phyloP scores from a whole-genome alignment of 64 coral and sea anemone genomes.

The Dendrophyllia cribrosa region DNA sequence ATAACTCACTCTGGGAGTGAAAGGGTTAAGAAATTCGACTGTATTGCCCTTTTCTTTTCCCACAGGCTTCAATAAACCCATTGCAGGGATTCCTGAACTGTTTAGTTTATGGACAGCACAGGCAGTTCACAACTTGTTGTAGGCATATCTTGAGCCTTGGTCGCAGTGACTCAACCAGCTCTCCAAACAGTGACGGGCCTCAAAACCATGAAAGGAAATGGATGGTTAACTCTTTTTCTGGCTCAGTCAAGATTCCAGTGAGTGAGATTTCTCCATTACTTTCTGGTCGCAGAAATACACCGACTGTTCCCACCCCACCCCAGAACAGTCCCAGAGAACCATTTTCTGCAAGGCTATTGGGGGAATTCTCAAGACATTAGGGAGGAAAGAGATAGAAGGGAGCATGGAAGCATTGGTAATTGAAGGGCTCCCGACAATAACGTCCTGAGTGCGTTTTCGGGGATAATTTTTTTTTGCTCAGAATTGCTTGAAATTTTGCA shows the following conservation, averaged over 20 bases:
- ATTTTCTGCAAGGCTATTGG: constrained; percentile 1
- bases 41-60: not conserved
- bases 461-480: too few relatives aligned
- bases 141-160: not conserved
- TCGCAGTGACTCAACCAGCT: not conserved
- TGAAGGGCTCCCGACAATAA: too few relatives aligned
- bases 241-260: constrained; percentile 24
- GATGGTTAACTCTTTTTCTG: not conserved
- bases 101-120: constrained; percentile 80
- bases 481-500: too few relatives aligned
- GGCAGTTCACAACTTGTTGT: constrained; percentile 39
- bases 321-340: not conserved
- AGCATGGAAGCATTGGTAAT: too few relatives aligned
- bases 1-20: too few relatives aligned
- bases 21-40: not conserved
- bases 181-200: not conserved
- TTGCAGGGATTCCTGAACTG: constrained; percentile 91
- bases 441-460: too few relatives aligned
- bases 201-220: not conserved
- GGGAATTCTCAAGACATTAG: too few relatives aligned
- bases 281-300: not conserved
- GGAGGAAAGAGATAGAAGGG: too few relatives aligned
- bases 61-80: constrained; percentile 79
- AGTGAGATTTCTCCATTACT: constrained; percentile 32
- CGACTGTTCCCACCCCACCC: not conserved